Percentiles rank a stretch among this genome's conserved stretches.
Evolutionary conservation across 2,113 vertebrate species (phyloP).

Genomic region (Myiagra hebetior): DNA sequence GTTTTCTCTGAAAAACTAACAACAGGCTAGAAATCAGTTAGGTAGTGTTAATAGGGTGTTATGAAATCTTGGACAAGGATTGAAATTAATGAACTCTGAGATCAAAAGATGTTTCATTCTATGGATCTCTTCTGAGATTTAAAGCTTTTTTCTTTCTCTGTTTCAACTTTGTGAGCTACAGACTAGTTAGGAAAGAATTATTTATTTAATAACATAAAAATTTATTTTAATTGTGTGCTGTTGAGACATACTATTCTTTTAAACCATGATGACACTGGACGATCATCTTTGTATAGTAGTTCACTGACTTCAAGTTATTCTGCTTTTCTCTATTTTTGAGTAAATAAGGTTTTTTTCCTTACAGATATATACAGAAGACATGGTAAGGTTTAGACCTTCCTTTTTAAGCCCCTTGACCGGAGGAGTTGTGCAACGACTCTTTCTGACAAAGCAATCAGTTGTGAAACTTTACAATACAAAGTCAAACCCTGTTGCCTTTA

Average conservation of each 20-base stretch:
- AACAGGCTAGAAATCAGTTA: neutral
- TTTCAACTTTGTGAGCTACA: neutral
- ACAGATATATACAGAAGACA: neutral
- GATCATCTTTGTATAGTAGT: neutral
- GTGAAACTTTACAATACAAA: neutral
- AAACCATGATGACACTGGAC: accelerated
- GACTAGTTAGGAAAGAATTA: neutral
- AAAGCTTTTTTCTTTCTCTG: neutral
- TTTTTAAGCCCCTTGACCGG: neutral
- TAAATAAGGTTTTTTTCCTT: neutral
- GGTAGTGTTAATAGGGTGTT: neutral
- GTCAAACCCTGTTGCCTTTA: neutral
- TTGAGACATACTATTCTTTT: neutral
- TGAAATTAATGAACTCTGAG: neutral
- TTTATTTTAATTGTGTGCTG: neutral
- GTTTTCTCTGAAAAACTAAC: neutral
- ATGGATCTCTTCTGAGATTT: neutral
- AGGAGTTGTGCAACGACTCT: neutral
- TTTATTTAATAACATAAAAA: neutral
- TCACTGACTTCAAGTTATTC: neutral
- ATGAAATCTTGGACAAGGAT: neutral
- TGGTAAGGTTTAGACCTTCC: neutral
- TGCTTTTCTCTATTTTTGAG: neutral
- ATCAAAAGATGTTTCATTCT: neutral
- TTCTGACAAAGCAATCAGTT: neutral